Base-by-base conservation (phyloP, 1,140 invertebrate species). In the Trichonephila clavata region DNA sequence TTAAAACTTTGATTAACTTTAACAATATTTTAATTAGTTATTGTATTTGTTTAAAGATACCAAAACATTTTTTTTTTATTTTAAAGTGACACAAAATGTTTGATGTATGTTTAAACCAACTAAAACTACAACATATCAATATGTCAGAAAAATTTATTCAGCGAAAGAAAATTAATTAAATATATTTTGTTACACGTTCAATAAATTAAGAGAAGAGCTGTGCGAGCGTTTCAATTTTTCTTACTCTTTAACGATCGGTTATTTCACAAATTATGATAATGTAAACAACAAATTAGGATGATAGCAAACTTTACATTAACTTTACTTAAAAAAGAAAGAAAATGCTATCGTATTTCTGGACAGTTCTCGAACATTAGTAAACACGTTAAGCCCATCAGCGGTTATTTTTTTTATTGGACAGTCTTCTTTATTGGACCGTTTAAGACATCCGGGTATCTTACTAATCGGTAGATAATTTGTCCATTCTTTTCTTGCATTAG, bases 391-490 rank as follows among this genome's bases (percentile, higher is more conserved):
- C 59, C 86, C 39, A 87, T 63, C 86, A 87, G 7, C 60, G 60
- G 24, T 39, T 87, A 50, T 63, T 60, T 39, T 68, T 87, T 87
- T 87, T 87, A 87, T 87, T 39, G 24, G 8, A 32, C 32, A 21
- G 14, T 13, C 18, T 87, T 87, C 21, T 87, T 61, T 63, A 87
- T 63, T 32, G 60, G 39, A 63, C 60, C 86, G 60, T 27, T 87
- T 87, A 87, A 87, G 86, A 61, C 61, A 39, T 84, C 27, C 32
- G n/a, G 32, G 86, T 32, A 63, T 89, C 27, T 61, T 16, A n/a
- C 65, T 89, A 77, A 89, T 89, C 87, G 87, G 63, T 18, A 50
- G 87, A 89, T 89, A 89, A 89, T 89, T 89, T 89, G 68, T 89
- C 57, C 86, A 57, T 16, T 43, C 43, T 27, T 89, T 57, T 77